These are phyloP conservation scores for Saguinus imperator DNA, from an alignment of 2,113 vertebrate genomes.

Conservation along the genomic window DNA sequence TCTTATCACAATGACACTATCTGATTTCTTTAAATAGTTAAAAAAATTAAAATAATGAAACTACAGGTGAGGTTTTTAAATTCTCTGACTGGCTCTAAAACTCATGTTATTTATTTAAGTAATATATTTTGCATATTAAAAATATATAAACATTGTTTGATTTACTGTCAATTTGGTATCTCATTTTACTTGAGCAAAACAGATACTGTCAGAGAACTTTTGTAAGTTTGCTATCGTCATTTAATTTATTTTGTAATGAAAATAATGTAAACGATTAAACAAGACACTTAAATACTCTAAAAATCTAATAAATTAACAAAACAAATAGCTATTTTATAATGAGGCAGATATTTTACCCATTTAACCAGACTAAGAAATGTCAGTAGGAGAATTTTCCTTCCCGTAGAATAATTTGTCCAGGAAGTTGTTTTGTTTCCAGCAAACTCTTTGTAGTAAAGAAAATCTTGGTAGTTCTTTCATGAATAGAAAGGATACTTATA, in stretches of 20 bases:
- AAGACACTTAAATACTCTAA: background rate
- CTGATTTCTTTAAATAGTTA: background rate
- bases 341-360: background rate
- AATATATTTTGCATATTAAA: background rate
- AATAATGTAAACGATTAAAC: background rate
- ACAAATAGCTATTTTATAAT: background rate
- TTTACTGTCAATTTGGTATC: background rate
- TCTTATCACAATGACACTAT: background rate
- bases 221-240: background rate
- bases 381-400: background rate
- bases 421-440: background rate
- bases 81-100: background rate
- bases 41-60: background rate
- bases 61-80: background rate
- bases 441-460: background rate
- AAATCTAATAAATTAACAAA: background rate
- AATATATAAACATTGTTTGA: background rate
- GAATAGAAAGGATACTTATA: background rate
- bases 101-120: background rate
- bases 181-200: background rate
- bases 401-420: background rate
- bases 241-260: slow-evolving; percentile 14
- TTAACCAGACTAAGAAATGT: background rate
- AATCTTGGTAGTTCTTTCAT: background rate
- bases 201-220: background rate